phyloP scores from a whole-genome alignment of 2,797 vertebrate species.

The Sebastes kiyomatsui region DNA sequence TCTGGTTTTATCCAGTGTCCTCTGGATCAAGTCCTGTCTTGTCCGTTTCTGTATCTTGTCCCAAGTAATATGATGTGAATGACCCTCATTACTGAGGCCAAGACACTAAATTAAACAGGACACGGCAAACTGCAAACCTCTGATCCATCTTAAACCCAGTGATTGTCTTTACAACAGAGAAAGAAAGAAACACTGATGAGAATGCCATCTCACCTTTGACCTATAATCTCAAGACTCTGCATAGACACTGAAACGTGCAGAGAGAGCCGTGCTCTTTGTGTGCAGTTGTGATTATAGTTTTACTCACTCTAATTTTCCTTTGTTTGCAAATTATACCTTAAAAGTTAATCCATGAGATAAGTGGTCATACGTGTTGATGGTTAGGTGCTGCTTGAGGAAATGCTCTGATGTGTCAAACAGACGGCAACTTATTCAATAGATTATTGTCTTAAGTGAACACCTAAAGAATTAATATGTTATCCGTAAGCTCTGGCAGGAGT shows the following conservation, averaged over 20 bases:
- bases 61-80: slow-evolving; percentile 28
- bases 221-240: background rate
- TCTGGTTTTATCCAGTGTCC: background rate
- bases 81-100: slow-evolving; percentile 18
- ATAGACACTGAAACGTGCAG: background rate
- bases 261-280: background rate
- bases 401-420: background rate
- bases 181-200: background rate
- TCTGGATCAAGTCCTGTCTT: background rate
- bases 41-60: slow-evolving; percentile 10
- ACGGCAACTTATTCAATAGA: slow-evolving; percentile 7
- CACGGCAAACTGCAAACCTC: background rate
- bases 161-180: background rate
- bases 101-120: slow-evolving; percentile 36
- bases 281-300: background rate
- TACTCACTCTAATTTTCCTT: background rate
- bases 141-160: background rate
- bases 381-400: slow-evolving; percentile 8
- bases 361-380: slow-evolving; percentile 7
- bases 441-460: background rate
- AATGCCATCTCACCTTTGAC: background rate
- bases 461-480: slow-evolving; percentile 7
- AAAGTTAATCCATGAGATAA: background rate
- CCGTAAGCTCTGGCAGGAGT: slow-evolving; percentile 21
- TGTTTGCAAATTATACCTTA: background rate